Conservation (phyloP, 2,888 invertebrate species). For the Chrysina gloriosa region DNA sequence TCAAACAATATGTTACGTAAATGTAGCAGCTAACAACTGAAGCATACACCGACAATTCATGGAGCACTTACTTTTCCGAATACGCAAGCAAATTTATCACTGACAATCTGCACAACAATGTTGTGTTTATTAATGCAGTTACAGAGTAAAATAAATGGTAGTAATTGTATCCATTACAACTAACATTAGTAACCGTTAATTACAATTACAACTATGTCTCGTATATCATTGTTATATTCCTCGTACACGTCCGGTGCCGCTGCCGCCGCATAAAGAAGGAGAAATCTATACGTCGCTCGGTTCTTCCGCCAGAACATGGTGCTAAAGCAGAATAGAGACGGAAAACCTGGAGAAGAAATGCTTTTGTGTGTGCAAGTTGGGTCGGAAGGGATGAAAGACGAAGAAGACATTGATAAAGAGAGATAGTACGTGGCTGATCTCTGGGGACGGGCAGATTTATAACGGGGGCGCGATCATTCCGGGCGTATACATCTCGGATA, state of each 20-base stretch:
- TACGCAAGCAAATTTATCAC: conserved; percentile 5
- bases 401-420: conserved; percentile 59
- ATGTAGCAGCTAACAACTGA: neutral
- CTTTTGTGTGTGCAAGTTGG: conserved; percentile 7
- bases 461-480: conserved; percentile 57
- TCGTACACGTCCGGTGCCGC: conserved; percentile 8
- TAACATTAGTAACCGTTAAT: conserved; percentile 33
- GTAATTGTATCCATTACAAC: conserved; percentile 36
- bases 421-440: conserved; percentile 62
- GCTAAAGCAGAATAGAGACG: conserved; percentile 16
- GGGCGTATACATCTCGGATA: conserved; percentile 55
- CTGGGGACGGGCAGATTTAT: conserved; percentile 57
- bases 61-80: neutral
- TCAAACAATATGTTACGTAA: neutral
- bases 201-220: conserved; percentile 13
- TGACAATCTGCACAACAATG: conserved; percentile 11
- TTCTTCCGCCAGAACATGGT: neutral
- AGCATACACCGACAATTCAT: neutral
- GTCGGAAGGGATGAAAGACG: conserved; percentile 27
- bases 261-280: neutral
- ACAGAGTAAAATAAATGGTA: conserved; percentile 22
- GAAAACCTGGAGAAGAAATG: conserved; percentile 22
- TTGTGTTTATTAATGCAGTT: conserved; percentile 27
- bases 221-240: conserved; percentile 28
- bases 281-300: conserved; percentile 1